Base-by-base conservation (phyloP, 1,140 invertebrate species). In the Physella acuta region DNA sequence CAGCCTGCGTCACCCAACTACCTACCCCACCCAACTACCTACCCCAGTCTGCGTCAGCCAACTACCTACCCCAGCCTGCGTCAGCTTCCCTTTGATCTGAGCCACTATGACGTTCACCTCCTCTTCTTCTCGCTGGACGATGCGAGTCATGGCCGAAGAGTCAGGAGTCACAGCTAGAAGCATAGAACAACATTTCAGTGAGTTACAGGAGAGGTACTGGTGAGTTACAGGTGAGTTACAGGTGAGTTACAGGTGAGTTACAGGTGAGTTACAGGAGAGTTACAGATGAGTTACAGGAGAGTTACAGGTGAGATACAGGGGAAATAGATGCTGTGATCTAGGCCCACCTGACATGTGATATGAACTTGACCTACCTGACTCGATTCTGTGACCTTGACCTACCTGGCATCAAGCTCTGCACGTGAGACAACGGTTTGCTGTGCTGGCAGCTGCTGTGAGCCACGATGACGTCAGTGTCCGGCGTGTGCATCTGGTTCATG, bases 1-100 rank as follows among this genome's bases (percentile, higher is more conserved):
- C n/a, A n/a, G n/a, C n/a, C n/a, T n/a, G n/a, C n/a, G n/a, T n/a
- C n/a, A n/a, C n/a, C n/a, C n/a, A n/a, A n/a, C 44, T 49, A 49
- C n/a, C 44, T 11, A 49, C 11, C 44, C 44, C 11, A 49, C n/a
- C 44, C n/a, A 49, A 60, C 30, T 30, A 30, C 14, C n/a, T 17
- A 56, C 55, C 55, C 14, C 26, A 26, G 16, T 16, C 26, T 34
- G 17, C 14, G 17, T 26, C 8, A 14, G 31, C 11, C 11, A 30
- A 24, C 0, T 36, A 24, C 64, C 31, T 24, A 71, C 71, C 71
- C 71, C 71, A 30, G 60, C 24, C 24, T 71, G 71, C 17, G 65
- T 62, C 33, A 71, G 65, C 37, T 68, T 71, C 11, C 60, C 65
- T 63, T 71, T 71, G 56, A 71, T 71, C 63, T 68, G 59, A 39